Conservation (phyloP, 2,888 invertebrate species). For the Cantharis flavilabris region DNA sequence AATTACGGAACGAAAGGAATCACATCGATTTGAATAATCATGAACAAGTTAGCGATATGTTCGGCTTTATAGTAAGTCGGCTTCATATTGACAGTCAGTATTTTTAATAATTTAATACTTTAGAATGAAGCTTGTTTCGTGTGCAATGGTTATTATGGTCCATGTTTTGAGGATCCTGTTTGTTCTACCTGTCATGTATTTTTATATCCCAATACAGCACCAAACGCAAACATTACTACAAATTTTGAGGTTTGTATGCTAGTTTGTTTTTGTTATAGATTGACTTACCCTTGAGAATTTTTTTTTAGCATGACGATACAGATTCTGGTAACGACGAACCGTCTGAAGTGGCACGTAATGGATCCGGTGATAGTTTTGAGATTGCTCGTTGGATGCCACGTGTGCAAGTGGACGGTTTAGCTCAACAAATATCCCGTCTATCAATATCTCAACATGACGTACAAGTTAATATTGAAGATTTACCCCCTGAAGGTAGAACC, state of each 20-base stretch:
- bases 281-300: background rate
- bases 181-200: constrained; percentile 92
- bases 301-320: constrained; percentile 71
- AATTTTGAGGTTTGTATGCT: constrained; percentile 46
- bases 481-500: constrained; percentile 45
- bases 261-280: background rate
- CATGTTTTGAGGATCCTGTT: constrained; percentile 87
- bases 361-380: constrained; percentile 9
- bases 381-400: constrained; percentile 26
- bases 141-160: constrained; percentile 92
- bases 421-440: constrained; percentile 35
- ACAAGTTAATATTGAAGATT: constrained; percentile 42
- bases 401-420: constrained; percentile 35
- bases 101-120: constrained; percentile 36
- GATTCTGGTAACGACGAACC: constrained; percentile 95
- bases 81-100: background rate
- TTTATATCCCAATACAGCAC: constrained; percentile 75
- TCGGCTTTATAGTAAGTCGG: background rate
- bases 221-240: constrained; percentile 42
- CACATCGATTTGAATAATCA: background rate
- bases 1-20: background rate
- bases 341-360: constrained; percentile 61
- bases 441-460: constrained; percentile 32
- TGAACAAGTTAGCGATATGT: background rate
- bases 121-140: constrained; percentile 77